Evolutionary conservation across 2,113 vertebrate genomes (phyloP).

Genomic region (Sinosuthora webbiana): DNA sequence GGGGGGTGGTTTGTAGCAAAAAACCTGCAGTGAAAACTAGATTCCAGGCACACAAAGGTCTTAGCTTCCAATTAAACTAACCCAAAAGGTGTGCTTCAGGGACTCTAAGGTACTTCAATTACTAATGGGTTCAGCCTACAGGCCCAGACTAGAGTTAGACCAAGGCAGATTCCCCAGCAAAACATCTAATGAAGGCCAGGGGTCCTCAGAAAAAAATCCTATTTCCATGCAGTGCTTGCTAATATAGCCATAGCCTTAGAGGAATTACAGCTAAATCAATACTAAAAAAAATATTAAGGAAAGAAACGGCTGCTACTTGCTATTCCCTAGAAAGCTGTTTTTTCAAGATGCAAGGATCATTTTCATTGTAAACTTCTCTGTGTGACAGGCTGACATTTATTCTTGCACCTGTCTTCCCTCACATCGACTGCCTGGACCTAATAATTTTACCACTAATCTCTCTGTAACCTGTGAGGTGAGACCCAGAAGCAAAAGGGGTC

Average conservation of each 20-base stretch:
- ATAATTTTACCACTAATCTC: slow-evolving; percentile 26
- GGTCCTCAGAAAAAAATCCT: background rate
- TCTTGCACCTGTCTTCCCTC: background rate
- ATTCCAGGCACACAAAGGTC: background rate
- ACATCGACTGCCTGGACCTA: background rate
- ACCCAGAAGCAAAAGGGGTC: background rate
- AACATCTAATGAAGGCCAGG: background rate
- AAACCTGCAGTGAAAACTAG: background rate
- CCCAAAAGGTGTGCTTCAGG: background rate
- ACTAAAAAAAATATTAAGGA: background rate
- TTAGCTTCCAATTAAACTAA: background rate
- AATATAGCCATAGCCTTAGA: background rate
- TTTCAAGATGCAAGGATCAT: background rate
- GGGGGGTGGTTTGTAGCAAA: background rate
- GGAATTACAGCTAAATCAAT: background rate
- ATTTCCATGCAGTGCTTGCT: background rate
- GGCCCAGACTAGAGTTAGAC: background rate
- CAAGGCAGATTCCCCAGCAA: background rate
- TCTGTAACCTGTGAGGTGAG: background rate
- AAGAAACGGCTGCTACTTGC: background rate
- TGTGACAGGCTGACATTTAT: slow-evolving; percentile 13
- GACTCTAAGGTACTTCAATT: background rate
- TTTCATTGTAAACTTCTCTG: background rate
- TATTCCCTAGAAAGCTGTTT: background rate
- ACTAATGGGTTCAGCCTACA: background rate